A percentile compares a stretch with the other conserved stretches of the same genome.
These are phyloP conservation scores for Trichogramma dendrolimi DNA, from an alignment of 2,888 invertebrate species.

Conservation along the genomic window DNA sequence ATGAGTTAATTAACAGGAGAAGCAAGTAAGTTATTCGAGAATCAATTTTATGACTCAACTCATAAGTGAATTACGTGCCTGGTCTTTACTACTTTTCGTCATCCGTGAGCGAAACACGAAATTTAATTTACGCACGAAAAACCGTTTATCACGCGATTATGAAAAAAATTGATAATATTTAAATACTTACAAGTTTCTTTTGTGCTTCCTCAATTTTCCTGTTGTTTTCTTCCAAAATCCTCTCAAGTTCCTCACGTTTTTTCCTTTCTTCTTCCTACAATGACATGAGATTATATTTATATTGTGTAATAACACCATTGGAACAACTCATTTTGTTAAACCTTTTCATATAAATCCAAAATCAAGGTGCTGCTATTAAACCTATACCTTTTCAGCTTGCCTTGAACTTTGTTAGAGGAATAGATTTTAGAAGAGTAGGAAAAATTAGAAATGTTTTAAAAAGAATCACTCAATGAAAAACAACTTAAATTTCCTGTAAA, in stretches of 20 bases:
- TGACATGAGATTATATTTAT: conserved; percentile 49
- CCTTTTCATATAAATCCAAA: conserved; percentile 39
- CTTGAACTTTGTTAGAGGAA: conserved; percentile 43
- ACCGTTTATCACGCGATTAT: background rate
- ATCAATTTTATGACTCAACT: too few relatives aligned
- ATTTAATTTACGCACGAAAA: too few relatives aligned
- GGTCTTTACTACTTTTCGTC: too few relatives aligned
- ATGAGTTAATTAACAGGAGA: too few relatives aligned
- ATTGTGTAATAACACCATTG: conserved; percentile 35
- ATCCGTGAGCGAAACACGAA: too few relatives aligned
- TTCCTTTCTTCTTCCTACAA: conserved; percentile 95
- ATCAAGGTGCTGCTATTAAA: conserved; percentile 45
- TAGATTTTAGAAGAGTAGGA: conserved; percentile 24
- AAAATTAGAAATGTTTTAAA: conserved; percentile 24
- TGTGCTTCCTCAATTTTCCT: conserved; percentile 96
- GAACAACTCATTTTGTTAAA: conserved; percentile 42
- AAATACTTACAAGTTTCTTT: conserved; percentile 79
- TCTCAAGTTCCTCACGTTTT: conserved; percentile 92
- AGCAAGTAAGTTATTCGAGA: too few relatives aligned
- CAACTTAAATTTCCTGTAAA: too few relatives aligned
- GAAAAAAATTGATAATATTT: background rate
- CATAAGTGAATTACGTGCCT: too few relatives aligned
- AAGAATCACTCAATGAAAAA: conserved; percentile 16
- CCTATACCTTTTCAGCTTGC: conserved; percentile 38
- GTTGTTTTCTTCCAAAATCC: conserved; percentile 97